Evolutionary conservation across 2,113 vertebrate genomes (phyloP).

Genomic region (Hippocampus barbouri): DNA sequence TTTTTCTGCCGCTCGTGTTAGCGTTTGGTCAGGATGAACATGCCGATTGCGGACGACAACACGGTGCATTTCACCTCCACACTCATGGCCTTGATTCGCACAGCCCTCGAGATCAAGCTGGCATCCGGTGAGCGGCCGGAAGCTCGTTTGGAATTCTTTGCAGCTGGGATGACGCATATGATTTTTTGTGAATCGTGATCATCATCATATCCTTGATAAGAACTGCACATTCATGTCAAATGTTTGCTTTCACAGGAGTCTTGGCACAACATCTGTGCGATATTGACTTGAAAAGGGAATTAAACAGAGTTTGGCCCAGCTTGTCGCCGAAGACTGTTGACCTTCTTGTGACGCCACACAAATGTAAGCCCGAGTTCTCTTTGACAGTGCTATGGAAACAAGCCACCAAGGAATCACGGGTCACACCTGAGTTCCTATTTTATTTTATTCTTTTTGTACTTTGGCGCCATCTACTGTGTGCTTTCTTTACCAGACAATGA

Average conservation of each 20-base stretch:
- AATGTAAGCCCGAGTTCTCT: constrained; percentile 70
- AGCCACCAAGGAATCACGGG: background rate
- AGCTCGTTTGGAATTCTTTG: constrained; percentile 23
- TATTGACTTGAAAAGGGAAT: constrained; percentile 86
- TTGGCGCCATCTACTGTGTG: constrained; percentile 57
- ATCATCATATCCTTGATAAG: background rate
- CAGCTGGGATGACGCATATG: background rate
- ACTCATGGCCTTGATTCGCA: constrained; percentile 94
- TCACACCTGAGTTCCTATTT: background rate
- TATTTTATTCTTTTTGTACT: background rate
- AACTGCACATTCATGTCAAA: constrained; percentile 29
- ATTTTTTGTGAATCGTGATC: constrained; percentile 1
- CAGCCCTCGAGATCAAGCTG: constrained; percentile 93
- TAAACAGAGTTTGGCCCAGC: constrained; percentile 87
- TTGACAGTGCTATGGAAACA: background rate
- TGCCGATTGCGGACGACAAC: constrained; percentile 89
- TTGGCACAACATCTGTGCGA: constrained; percentile 87
- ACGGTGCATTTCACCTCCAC: constrained; percentile 97
- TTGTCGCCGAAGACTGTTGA: constrained; percentile 89
- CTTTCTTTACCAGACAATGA: constrained; percentile 78
- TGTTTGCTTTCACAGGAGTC: constrained; percentile 70
- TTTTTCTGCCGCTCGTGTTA: constrained; percentile 53
- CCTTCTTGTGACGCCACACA: constrained; percentile 92
- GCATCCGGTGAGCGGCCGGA: constrained; percentile 80
- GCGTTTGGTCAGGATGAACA: constrained; percentile 97